Evolutionary conservation across 2,113 vertebrate species (phyloP).

Genomic region (Myanophis thanlyinensis): DNA sequence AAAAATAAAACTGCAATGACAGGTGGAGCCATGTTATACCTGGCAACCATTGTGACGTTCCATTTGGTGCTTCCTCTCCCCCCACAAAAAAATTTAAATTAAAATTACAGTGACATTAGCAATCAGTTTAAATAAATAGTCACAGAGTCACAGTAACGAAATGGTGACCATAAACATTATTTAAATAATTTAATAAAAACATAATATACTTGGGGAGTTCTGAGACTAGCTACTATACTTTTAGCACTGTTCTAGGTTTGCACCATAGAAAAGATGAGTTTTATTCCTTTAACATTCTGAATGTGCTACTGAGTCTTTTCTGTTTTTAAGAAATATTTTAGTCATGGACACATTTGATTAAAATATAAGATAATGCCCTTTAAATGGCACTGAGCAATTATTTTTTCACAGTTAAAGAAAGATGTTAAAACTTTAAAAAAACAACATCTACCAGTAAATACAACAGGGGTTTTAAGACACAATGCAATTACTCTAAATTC

Average conservation of each 20-base stretch:
- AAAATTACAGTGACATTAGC: neutral
- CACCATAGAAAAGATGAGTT: neutral
- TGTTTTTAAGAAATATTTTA: neutral
- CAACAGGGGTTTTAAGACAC: neutral
- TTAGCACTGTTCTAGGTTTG: neutral
- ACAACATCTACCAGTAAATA: neutral
- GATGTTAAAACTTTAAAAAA: neutral
- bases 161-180: neutral
- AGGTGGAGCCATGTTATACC: conserved; percentile 1
- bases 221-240: neutral
- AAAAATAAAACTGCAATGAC: conserved; percentile 1
- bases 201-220: neutral
- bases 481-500: neutral
- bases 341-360: neutral
- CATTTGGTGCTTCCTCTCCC: neutral
- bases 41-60: neutral
- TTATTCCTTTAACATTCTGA: neutral
- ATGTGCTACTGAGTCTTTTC: no score
- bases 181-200: neutral
- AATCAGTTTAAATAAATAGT: neutral
- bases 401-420: neutral
- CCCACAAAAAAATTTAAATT: neutral
- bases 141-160: neutral
- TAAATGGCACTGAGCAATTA: neutral
- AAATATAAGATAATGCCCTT: neutral